These are phyloP conservation scores for Cololabis saira DNA, from an alignment of 2,113 vertebrate species.

Conservation along the genomic window DNA sequence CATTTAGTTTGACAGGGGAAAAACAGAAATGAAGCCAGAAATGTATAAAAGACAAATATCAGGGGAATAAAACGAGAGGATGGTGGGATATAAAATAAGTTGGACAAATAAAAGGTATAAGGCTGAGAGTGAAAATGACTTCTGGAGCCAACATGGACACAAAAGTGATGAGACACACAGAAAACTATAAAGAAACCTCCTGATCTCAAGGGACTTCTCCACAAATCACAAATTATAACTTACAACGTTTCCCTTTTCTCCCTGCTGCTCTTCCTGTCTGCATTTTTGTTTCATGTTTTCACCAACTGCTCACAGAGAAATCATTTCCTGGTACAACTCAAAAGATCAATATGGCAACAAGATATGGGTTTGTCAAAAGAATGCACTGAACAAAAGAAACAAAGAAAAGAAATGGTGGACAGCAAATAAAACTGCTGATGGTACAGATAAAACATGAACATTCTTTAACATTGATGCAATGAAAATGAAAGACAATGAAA, in stretches of 20 bases:
- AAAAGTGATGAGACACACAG: conserved; percentile 51
- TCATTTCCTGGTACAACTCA: conserved; percentile 44
- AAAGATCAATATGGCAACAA: conserved; percentile 56
- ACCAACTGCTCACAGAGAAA: conserved; percentile 36
- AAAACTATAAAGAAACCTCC: conserved; percentile 53
- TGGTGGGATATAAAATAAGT: conserved; percentile 52
- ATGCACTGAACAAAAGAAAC: conserved; percentile 21
- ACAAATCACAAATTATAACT: conserved; percentile 57
- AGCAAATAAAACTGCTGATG: conserved; percentile 41
- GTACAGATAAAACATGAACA: conserved; percentile 28
- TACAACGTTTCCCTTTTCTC: conserved; percentile 23
- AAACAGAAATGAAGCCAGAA: conserved; percentile 30
- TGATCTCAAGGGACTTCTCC: conserved; percentile 35
- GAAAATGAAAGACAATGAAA: conserved; percentile 18
- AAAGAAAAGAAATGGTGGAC: background rate
- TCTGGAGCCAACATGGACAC: conserved; percentile 55
- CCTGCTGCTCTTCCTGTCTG: conserved; percentile 9
- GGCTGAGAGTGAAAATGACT: conserved; percentile 65
- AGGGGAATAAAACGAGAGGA: conserved; percentile 43
- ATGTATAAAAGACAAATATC: conserved; percentile 32
- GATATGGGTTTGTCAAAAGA: conserved; percentile 27
- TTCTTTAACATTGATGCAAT: conserved; percentile 4
- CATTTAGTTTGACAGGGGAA: conserved; percentile 28
- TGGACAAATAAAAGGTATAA: conserved; percentile 63
- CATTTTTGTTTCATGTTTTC: conserved; percentile 57